phyloP scores from a whole-genome alignment of 2,797 vertebrate genomes.

The Enteromius viviparus region DNA sequence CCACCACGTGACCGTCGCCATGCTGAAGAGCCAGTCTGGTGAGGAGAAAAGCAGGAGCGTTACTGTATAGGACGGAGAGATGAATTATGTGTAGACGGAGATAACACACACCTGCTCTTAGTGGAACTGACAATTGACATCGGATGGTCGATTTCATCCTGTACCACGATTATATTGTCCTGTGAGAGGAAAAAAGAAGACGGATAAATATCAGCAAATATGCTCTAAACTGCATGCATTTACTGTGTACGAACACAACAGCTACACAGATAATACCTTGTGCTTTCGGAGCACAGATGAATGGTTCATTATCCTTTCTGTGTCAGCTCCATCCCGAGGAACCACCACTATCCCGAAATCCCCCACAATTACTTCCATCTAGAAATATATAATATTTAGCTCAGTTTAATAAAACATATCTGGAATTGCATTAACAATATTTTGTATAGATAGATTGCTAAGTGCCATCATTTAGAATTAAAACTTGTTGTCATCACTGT shows the following conservation, averaged over 20 bases:
- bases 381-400: conserved; percentile 40
- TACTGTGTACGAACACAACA: not conserved
- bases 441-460: not conserved
- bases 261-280: conserved; percentile 79
- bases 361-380: conserved; percentile 98
- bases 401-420: not conserved
- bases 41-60: not conserved
- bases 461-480: not conserved
- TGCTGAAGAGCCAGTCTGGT: conserved; percentile 96
- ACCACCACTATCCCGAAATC: conserved; percentile 98
- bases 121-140: conserved; percentile 97
- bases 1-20: conserved; percentile 93
- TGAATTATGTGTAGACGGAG: not conserved
- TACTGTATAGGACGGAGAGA: not conserved
- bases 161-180: conserved; percentile 94
- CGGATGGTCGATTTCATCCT: conserved; percentile 88
- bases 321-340: conserved; percentile 90
- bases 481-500: not conserved
- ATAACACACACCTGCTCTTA: conserved; percentile 89
- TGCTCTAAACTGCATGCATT: not conserved
- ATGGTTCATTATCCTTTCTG: conserved; percentile 95
- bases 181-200: conserved; percentile 62
- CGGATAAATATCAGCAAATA: conserved; percentile 8
- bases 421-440: not conserved
- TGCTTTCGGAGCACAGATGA: conserved; percentile 95